Base-by-base conservation (phyloP, 2,888 invertebrate species). In the Apodemia hepburni region DNA sequence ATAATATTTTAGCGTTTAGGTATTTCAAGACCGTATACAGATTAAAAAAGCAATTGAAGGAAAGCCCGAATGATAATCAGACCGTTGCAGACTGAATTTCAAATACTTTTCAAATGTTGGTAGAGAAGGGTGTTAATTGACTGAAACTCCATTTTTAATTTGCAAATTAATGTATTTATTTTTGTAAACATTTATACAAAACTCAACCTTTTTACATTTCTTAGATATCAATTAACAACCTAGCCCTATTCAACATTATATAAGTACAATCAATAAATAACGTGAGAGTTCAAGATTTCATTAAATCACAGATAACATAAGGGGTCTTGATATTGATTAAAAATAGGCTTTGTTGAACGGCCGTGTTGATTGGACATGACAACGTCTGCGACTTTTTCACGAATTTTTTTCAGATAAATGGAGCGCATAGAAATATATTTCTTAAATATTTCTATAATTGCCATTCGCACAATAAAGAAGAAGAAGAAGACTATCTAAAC, bases 91-190 rank as follows among this genome's bases (percentile, higher is more conserved):
- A 73, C 74, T 76, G 65, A 45, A 38, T 59, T 38, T 22, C 17
- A 62, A 58, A 54, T 49, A 63, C 47, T 47, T 47, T 47, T 47
- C 17, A 64, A 67, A 70, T 78, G 78, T 81, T 79, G 80, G 82
- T 78, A 86, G 86, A 88, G 82, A 87, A 90, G 90, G 90, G 90
- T 90, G 90, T 88, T 90, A 90, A 90, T 89, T 91, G 91, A 91
- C 91, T 91, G 90, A 91, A 91, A 91, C 91, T 91, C 91, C 90
- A 91, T 79, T 78, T 80, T 78, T 75, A 73, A 81, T 87, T 86
- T 87, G 80, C 77, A 77, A 85, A 87, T 78, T 81, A 81, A 82
- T 76, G 84, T 84, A 82, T 91, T 91, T 91, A 91, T 91, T 91
- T 79, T 80, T 83, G 81, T 81, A 86, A 84, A 88, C 79, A 85